Percentiles rank a stretch among this genome's conserved stretches.
phyloP scores from a whole-genome alignment of 1,140 invertebrate genomes.

The Drosophila equinoxialis region DNA sequence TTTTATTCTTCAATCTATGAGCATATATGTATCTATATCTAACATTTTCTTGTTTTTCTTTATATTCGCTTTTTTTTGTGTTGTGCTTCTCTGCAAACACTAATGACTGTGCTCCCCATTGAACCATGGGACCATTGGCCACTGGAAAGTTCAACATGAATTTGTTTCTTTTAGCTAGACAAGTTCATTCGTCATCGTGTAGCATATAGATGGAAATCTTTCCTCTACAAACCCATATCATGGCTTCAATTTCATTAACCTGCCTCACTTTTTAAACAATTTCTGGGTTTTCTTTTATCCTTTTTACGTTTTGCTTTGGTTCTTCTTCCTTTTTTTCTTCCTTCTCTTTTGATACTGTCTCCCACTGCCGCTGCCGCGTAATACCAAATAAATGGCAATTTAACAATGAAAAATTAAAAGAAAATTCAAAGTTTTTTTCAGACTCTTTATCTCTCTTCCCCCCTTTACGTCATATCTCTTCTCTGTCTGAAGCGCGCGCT shows the following conservation, averaged over 20 bases:
- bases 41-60: no score
- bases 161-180: constrained; percentile 3
- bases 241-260: constrained; percentile 49
- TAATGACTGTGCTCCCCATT: constrained; percentile 13
- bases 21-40: background rate
- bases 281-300: constrained; percentile 31
- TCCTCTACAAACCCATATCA: constrained; percentile 3
- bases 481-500: constrained; percentile 23
- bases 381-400: constrained; percentile 66
- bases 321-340: constrained; percentile 21
- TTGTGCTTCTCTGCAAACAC: background rate
- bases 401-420: constrained; percentile 81
- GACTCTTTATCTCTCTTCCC: background rate
- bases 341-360: constrained; percentile 38
- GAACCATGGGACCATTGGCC: background rate
- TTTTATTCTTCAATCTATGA: constrained; percentile 4
- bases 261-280: constrained; percentile 19
- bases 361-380: constrained; percentile 30
- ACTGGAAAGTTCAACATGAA: constrained; percentile 12
- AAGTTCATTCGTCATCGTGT: constrained; percentile 9
- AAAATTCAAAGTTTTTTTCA: constrained; percentile 71
- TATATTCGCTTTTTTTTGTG: background rate
- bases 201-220: background rate
- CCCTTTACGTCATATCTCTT: constrained; percentile 27
- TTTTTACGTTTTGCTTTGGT: background rate